Percentiles rank a stretch among this genome's conserved stretches.
These are phyloP conservation scores for Nomada ruficornis DNA, from an alignment of 2,888 invertebrate species.

Conservation along the genomic window DNA sequence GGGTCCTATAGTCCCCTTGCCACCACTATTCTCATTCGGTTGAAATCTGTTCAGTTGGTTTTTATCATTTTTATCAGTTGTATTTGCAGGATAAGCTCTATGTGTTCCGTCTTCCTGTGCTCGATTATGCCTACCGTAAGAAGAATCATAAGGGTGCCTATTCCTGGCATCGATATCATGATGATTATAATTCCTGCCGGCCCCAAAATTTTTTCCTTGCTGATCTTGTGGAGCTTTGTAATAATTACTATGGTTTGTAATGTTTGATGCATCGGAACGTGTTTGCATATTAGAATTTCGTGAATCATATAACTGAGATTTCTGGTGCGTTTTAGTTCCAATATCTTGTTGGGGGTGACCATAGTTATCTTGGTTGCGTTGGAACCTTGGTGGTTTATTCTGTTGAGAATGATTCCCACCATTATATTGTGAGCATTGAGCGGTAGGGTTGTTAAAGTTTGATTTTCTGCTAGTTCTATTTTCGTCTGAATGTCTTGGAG, in stretches of 20 bases:
- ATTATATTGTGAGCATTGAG: conserved; percentile 70
- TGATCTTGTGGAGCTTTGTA: conserved; percentile 70
- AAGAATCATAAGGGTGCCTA: conserved; percentile 70
- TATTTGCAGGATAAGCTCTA: conserved; percentile 65
- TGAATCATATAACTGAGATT: conserved; percentile 72
- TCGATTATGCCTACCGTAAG: conserved; percentile 74
- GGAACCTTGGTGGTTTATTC: conserved; percentile 87
- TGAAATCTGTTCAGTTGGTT: conserved; percentile 75
- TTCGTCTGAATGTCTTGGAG: conserved; percentile 78
- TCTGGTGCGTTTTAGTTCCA: conserved; percentile 65
- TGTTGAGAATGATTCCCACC: conserved; percentile 73
- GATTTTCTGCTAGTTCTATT: conserved; percentile 73
- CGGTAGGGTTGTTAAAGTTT: conserved; percentile 60
- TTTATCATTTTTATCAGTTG: conserved; percentile 73
- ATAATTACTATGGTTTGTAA: conserved; percentile 63
- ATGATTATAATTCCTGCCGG: conserved; percentile 71
- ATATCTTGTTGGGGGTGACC: conserved; percentile 73
- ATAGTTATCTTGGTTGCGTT: conserved; percentile 84
- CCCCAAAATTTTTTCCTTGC: conserved; percentile 66
- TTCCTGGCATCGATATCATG: conserved; percentile 69
- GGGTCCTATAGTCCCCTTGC: conserved; percentile 53
- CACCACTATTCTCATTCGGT: conserved; percentile 62
- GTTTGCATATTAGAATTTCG: conserved; percentile 71
- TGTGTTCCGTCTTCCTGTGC: conserved; percentile 69
- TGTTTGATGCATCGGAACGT: conserved; percentile 66